Percentiles rank a stretch among this genome's conserved stretches.
These are phyloP conservation scores for Propithecus coquereli DNA, from an alignment of 2,113 vertebrate genomes.

Conservation along the genomic window DNA sequence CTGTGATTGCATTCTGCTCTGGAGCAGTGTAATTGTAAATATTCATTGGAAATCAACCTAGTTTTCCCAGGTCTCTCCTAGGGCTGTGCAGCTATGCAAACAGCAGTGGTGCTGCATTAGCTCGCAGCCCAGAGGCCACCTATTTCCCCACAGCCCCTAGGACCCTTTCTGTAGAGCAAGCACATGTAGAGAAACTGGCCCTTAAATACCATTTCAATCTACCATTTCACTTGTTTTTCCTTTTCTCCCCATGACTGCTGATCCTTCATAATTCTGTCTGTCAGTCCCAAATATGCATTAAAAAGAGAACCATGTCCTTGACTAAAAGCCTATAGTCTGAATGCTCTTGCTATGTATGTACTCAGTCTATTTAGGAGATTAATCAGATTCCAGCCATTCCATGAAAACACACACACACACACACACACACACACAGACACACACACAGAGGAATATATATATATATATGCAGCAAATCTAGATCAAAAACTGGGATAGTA, in stretches of 20 bases:
- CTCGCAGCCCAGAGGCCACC: conserved; percentile 74
- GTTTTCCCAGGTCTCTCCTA: conserved; percentile 78
- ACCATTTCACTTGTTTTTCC: conserved; percentile 67
- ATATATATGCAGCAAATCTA: not conserved
- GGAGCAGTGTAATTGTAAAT: conserved; percentile 83
- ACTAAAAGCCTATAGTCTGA: conserved; percentile 34
- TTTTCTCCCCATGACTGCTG: conserved; percentile 60
- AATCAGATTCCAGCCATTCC: conserved; percentile 31
- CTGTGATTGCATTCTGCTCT: conserved; percentile 80
- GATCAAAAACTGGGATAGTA: not conserved
- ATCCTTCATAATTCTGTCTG: conserved; percentile 59
- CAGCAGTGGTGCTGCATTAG: conserved; percentile 72
- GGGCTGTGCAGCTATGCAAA: conserved; percentile 82
- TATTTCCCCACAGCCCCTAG: conserved; percentile 69
- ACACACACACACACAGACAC: not conserved
- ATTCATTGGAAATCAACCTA: conserved; percentile 84
- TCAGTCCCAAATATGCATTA: conserved; percentile 60
- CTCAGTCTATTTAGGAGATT: conserved; percentile 41
- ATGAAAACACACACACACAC: not conserved
- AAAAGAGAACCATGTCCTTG: conserved; percentile 53
- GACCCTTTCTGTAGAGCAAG: conserved; percentile 65
- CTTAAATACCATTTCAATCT: conserved; percentile 65
- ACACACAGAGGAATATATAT: not conserved
- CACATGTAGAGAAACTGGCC: conserved; percentile 63
- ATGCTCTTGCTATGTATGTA: conserved; percentile 9